Conservation (phyloP, 2,113 vertebrate species). For the Phalacrocorax pelagicus region DNA sequence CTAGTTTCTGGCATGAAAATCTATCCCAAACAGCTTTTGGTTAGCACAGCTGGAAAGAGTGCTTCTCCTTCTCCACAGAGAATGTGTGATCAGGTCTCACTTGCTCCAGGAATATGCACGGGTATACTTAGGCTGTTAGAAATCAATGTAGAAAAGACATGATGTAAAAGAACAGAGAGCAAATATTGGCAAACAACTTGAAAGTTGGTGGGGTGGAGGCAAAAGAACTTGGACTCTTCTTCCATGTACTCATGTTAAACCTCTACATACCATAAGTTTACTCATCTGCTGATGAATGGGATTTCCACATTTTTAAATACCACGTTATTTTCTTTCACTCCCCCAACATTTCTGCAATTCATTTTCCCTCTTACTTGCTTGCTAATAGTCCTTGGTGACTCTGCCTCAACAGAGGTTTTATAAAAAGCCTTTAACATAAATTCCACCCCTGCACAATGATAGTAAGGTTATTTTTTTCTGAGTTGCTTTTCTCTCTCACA, state of each 20-base stretch:
- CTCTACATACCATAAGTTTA: not conserved
- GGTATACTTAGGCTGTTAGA: not conserved
- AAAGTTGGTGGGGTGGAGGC: not conserved
- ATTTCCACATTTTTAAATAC: not conserved
- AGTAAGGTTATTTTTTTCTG: not conserved
- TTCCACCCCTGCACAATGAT: not conserved
- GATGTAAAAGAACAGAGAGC: not conserved
- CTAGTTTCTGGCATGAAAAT: not conserved
- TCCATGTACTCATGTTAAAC: not conserved
- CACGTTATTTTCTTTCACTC: not conserved
- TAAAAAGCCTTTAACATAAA: not conserved
- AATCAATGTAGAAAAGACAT: not conserved
- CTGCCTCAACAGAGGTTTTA: not conserved
- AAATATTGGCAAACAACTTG: not conserved
- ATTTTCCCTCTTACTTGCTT: not conserved
- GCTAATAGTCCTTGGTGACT: not conserved
- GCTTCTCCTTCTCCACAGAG: not conserved
- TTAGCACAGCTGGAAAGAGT: not conserved
- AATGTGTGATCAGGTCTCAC: fast-evolving
- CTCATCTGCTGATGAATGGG: not conserved
- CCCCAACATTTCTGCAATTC: not conserved
- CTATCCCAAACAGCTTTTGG: not conserved
- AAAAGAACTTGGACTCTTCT: not conserved
- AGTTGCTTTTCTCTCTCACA: not conserved
- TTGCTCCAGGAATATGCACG: fast-evolving